Evolutionary conservation across 2,113 vertebrate species (phyloP).

Genomic region (Microtus montanus): DNA sequence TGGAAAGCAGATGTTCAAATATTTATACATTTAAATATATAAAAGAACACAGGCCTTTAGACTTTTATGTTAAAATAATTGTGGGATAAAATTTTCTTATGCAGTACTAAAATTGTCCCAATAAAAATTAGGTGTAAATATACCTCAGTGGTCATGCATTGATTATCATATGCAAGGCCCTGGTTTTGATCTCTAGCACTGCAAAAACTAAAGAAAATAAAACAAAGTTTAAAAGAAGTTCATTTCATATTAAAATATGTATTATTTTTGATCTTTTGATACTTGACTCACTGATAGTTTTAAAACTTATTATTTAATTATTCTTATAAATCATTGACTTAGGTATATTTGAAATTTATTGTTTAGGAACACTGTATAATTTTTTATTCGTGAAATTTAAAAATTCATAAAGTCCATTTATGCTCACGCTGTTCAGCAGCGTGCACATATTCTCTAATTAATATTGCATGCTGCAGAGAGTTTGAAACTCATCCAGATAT

Average conservation of each 20-base stretch:
- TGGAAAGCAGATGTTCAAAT: slow-evolving; percentile 50
- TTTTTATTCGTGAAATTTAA: slow-evolving; percentile 54
- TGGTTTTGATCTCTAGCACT: neutral
- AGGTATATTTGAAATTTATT: slow-evolving; percentile 41
- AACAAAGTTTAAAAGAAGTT: neutral
- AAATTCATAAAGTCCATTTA: neutral
- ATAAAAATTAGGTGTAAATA: neutral
- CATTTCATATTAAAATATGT: neutral
- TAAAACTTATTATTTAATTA: slow-evolving; percentile 35
- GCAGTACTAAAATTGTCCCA: slow-evolving; percentile 3
- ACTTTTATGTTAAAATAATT: slow-evolving; percentile 18
- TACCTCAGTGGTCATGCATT: neutral
- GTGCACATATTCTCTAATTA: neutral
- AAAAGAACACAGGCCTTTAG: neutral
- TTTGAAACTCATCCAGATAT: slow-evolving; percentile 29
- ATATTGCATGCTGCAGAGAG: neutral
- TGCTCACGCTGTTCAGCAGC: neutral
- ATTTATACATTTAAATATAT: neutral
- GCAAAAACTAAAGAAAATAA: neutral
- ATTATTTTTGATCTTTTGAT: slow-evolving; percentile 35
- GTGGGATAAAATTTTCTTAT: slow-evolving; percentile 19
- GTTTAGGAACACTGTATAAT: slow-evolving; percentile 14
- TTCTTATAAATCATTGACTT: slow-evolving; percentile 8
- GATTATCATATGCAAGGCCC: neutral
- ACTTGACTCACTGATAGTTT: neutral